Evolutionary conservation across 2,797 vertebrate species (phyloP), one percentile per base, ranked within the genome.

Genomic region (Phyllotis vaccarum): DNA sequence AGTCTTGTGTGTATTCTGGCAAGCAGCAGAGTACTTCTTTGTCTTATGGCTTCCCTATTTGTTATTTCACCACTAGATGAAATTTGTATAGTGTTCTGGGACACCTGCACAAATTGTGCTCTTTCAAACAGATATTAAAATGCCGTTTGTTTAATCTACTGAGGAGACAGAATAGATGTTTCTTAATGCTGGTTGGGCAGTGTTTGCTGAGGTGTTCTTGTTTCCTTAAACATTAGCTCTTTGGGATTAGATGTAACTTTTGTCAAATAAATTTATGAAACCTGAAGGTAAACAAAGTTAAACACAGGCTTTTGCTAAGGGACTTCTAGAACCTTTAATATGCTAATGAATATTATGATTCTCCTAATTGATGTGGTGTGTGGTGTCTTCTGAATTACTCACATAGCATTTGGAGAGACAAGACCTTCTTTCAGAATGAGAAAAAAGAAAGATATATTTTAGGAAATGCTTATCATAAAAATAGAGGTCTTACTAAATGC

Each of bases 51-150:
- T 86, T 93, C 87, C 91, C 95, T 97, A 5, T 98, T 96, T 97
- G 95, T 76, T 54, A 46, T 89, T 88, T 89, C 86, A 86, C 93
- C 66, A 37, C 60, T 21, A 68, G 89, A 91, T 60, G 60, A 86
- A 96, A 89, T 96, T 58, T 93, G 96, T 94, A 89, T 40, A 93
- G 90, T 94, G 94, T 96, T 91, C 89, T 79, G 58, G 74, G 92
- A 97, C 97, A 97, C 96, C 93, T 97, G 96, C 82, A 96, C 94
- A 96, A 86, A 97, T 91, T 85, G 90, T 97, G 89, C 94, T 89
- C 66, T 96, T 95, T 96, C 90, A 66, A 93, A 86, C 70, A 92
- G 93, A 94, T 92, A 97, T 92, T 96, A 94, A 93, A 89, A 93
- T 34, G 46, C 34, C 85, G 91, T 97, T 98, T 97, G 83, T 94